These are phyloP conservation scores for Trematomus loennbergii DNA, from an alignment of 2,113 vertebrate genomes.

Conservation along the genomic window DNA sequence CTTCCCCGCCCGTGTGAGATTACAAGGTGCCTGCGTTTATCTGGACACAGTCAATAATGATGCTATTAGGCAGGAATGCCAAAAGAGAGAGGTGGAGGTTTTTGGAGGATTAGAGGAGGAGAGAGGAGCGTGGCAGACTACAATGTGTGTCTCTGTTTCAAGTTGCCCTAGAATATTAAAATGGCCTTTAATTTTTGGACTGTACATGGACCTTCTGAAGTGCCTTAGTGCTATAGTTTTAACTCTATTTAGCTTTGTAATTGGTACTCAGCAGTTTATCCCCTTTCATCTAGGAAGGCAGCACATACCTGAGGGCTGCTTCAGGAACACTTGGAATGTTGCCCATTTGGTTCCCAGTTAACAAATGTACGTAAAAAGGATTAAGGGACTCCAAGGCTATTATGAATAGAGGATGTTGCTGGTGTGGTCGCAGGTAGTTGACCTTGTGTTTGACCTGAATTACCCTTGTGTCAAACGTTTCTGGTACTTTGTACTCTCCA, in stretches of 20 bases:
- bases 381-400: background rate
- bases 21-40: conserved; percentile 79
- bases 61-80: conserved; percentile 85
- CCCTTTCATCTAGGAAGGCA: conserved; percentile 54
- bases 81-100: conserved; percentile 67
- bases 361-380: background rate
- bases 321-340: background rate
- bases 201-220: conserved; percentile 29
- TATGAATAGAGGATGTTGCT: background rate
- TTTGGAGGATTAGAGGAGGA: conserved; percentile 57
- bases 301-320: conserved; percentile 48
- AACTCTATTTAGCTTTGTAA: conserved; percentile 58
- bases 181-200: conserved; percentile 71
- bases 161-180: conserved; percentile 72
- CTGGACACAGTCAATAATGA: conserved; percentile 82
- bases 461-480: conserved; percentile 29
- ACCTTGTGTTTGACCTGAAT: background rate
- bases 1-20: conserved; percentile 73
- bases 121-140: conserved; percentile 59
- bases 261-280: conserved; percentile 30
- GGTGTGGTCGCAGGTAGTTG: conserved; percentile 13
- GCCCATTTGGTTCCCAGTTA: conserved; percentile 3
- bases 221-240: conserved; percentile 32
- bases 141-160: conserved; percentile 67
- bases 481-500: background rate